A percentile compares a stretch with the other conserved stretches of the same genome.
Conservation (phyloP, 2,113 vertebrate species). For the Mus spicilegus region DNA sequence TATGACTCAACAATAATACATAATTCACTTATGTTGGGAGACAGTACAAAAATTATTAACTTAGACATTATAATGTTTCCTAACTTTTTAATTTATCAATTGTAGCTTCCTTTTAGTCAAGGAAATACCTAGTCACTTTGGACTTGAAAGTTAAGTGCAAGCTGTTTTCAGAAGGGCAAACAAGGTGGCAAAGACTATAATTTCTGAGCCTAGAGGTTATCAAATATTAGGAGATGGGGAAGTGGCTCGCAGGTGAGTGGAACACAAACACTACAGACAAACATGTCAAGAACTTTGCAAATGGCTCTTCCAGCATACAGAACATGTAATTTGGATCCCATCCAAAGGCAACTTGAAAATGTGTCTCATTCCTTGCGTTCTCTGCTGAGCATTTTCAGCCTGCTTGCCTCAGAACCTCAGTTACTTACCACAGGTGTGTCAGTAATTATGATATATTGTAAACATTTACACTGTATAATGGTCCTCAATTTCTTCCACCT, state of each 20-base stretch:
- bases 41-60: neutral
- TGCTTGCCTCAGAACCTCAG: conserved; percentile 46
- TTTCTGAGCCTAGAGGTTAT: neutral
- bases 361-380: conserved; percentile 52
- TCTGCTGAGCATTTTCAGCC: conserved; percentile 51
- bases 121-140: neutral
- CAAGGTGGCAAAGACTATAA: neutral
- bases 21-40: neutral
- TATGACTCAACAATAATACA: neutral
- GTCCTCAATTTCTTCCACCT: conserved; percentile 64
- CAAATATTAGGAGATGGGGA: neutral
- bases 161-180: neutral
- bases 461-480: conserved; percentile 72
- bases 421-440: conserved; percentile 75
- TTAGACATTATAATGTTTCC: neutral
- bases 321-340: neutral
- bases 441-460: conserved; percentile 77
- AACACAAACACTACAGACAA: neutral
- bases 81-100: neutral
- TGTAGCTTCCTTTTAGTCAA: neutral
- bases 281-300: neutral
- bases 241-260: neutral
- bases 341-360: conserved; percentile 24
- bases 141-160: neutral
- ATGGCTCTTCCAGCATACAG: neutral